Evolutionary conservation across 2,113 vertebrate genomes (phyloP), one percentile per base, ranked within the genome.

Genomic region (Acrocephalus kingi): DNA sequence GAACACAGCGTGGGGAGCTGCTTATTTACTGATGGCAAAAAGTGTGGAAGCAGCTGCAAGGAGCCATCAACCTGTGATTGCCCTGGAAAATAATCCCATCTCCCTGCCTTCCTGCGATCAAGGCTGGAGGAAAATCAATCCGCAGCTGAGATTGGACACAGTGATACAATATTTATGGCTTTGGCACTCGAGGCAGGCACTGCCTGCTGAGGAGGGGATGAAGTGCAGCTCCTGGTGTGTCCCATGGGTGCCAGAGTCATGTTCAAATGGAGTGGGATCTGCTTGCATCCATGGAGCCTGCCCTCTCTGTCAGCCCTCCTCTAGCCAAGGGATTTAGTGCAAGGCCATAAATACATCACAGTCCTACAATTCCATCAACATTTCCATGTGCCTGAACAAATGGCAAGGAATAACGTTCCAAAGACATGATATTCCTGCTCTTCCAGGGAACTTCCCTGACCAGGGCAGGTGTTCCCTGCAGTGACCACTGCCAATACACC

Each of bases 11-110:
- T 35, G 67, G 72, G 91, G 94, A 87, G 64, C 43, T 85, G 88
- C 86, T 74, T 75, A 63, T 97, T 95, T 95, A 95, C 84, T 59
- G 64, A 74, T 58, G 91, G 84, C 54, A 64, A 31, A 67, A 91
- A 90, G 92, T 30, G 89, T 72, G 72, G 84, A 89, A 89, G 87
- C 96, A 98, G 97, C 96, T 98, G 94, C 87, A 78, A 97, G 96
- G 95, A 96, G 90, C 89, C 90, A 76, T 91, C 87, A 85, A 87
- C 76, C 81, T 48, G 46, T 95, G 96, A 97, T 93, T 97, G 96
- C 93, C 84, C 77, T 37, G 90, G 94, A 97, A 97, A 97, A 97
- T 81, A 97, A 98, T 95, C 87, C 96, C 69, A 48, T 95, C 93
- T 85, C 84, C 73, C 81, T 10, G 37, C 61, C 63, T 93, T 87